Base-by-base conservation (phyloP, 2,113 vertebrate species). In the Rhadina sibilatrix region DNA sequence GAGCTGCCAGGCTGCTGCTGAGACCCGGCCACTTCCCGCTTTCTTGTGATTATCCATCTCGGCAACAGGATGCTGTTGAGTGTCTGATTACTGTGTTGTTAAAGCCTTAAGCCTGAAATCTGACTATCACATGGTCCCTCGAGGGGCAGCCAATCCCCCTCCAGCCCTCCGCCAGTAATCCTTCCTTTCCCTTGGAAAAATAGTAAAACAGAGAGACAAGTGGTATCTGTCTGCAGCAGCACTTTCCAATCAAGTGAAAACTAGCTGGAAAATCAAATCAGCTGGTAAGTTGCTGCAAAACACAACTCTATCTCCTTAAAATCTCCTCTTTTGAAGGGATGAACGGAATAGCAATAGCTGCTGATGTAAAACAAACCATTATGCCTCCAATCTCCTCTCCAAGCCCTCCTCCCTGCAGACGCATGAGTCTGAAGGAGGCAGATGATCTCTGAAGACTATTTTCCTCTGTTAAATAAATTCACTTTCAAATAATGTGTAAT, bases 401-500 rank as follows among this genome's bases (percentile, higher is more conserved):
- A 56, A 89, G 30, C 56, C 87, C 81, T 83, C 74, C 33, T 96
- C 96, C 56, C 96, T 87, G 86, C 93, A 97, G 93, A 96, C 9
- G 13, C 71, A 63, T 1, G 65, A 96, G 90, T 93, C 94, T 95
- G 85, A 96, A 93, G 90, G 80, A 91, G 93, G 95, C 95, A 95
- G 80, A 94, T 83, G 66, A 93, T 95, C 97, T 75, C 83, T 92
- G 91, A 97, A 97, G 95, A 96, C 96, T 97, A 80, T 97, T 97
- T 97, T 97, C 96, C 95, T 95, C 96, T 4, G 91, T 95, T 95
- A 97, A 96, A 98, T 97, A 96, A 98, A 97, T 97, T 97, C 96
- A 95, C 96, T 97, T 97, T 97, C 96, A 96, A 97, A 97, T 96
- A 97, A 97, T 93, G 96, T 97, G 97, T 97, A 98, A 98, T 98